phyloP scores from a whole-genome alignment of 2,888 invertebrate species.

The Pachydiplax longipennis region DNA sequence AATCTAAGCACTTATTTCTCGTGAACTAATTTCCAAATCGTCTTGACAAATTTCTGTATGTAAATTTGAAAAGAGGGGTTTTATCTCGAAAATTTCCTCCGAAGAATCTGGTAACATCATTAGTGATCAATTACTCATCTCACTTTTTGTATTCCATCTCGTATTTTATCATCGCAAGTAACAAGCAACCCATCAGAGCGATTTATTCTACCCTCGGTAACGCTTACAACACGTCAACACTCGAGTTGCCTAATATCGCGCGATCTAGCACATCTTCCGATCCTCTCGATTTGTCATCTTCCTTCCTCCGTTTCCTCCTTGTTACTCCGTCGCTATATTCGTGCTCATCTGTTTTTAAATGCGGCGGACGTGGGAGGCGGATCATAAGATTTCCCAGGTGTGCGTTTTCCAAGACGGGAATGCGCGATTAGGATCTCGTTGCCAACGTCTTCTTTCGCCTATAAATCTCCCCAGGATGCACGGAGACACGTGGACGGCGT shows the following conservation, averaged over 20 bases:
- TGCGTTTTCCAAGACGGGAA: neutral
- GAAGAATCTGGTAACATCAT: too few species aligned
- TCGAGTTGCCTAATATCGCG: neutral
- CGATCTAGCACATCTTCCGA: neutral
- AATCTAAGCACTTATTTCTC: too few species aligned
- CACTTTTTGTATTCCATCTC: neutral
- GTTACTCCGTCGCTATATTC: neutral
- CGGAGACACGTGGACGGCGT: neutral
- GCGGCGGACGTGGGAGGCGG: neutral
- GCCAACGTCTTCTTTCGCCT: neutral
- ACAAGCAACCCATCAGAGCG: neutral
- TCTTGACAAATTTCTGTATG: too few species aligned
- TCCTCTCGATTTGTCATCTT: neutral
- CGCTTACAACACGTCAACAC: neutral
- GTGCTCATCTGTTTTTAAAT: neutral
- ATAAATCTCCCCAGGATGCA: neutral
- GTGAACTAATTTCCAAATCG: too few species aligned
- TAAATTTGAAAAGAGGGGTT: too few species aligned
- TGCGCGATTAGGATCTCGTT: neutral
- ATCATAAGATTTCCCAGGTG: neutral
- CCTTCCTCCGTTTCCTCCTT: neutral
- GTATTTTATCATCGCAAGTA: neutral
- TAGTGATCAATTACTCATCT: too few species aligned
- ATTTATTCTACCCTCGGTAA: neutral
- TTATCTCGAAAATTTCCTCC: too few species aligned